phyloP scores from a whole-genome alignment of 1,140 invertebrate species.

The Plodia interpunctella region DNA sequence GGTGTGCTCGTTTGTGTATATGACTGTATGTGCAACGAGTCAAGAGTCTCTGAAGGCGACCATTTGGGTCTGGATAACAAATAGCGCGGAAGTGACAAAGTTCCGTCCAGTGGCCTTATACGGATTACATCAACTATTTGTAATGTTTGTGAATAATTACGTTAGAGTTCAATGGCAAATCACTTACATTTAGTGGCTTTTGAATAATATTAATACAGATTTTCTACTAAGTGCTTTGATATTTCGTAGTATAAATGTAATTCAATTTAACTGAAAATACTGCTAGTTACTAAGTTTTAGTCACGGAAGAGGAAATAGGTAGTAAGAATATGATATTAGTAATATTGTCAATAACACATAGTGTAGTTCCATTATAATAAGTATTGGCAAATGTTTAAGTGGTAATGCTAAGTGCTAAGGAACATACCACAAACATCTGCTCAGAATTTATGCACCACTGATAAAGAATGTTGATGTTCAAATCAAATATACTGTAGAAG shows the following conservation, averaged over 20 bases:
- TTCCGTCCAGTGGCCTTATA: slow-evolving; percentile 25
- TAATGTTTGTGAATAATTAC: neutral
- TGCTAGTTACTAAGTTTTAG: too few relatives aligned
- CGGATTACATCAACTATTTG: slow-evolving; percentile 21
- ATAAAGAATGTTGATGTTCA: neutral
- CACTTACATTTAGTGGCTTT: too few relatives aligned
- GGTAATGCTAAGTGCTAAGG: neutral
- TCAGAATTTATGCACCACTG: neutral
- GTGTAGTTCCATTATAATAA: neutral
- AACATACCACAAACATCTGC: neutral
- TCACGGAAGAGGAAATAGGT: neutral
- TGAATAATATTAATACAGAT: too few relatives aligned
- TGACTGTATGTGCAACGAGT: slow-evolving; percentile 15
- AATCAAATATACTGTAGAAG: too few relatives aligned
- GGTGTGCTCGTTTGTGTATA: slow-evolving; percentile 21
- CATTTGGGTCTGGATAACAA: slow-evolving; percentile 21
- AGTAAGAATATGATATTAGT: neutral
- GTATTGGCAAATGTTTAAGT: neutral
- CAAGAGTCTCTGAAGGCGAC: slow-evolving; percentile 28
- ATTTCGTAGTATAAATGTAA: too few relatives aligned
- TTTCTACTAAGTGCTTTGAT: too few relatives aligned
- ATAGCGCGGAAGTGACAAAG: slow-evolving; percentile 37
- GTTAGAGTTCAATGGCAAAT: too few relatives aligned
- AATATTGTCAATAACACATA: neutral
- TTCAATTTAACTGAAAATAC: too few relatives aligned